Evolutionary conservation across 2,888 invertebrate genomes (phyloP).

Genomic region (Leuctra nigra): DNA sequence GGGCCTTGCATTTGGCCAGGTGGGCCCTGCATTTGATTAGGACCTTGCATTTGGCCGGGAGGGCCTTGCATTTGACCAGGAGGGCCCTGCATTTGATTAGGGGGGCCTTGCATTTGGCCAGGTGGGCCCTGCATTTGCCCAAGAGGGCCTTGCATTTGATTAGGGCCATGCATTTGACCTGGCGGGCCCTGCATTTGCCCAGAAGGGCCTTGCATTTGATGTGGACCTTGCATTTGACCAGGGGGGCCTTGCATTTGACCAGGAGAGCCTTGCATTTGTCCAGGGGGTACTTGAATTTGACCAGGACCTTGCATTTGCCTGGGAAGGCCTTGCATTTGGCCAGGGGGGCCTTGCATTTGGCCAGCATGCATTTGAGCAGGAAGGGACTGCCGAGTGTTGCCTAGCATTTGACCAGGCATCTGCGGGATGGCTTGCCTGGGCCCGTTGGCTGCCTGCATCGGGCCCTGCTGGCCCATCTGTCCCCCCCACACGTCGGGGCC

Average conservation of each 20-base stretch:
- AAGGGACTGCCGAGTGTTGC: conserved; percentile 13
- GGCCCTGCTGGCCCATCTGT: conserved; percentile 7
- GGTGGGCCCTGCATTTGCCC: conserved; percentile 21
- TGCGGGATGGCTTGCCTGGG: neutral
- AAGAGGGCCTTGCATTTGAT: conserved; percentile 6
- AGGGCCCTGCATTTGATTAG: conserved; percentile 24
- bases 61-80: conserved; percentile 20
- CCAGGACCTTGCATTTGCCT: conserved; percentile 18
- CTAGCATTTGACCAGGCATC: conserved; percentile 20
- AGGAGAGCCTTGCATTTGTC: conserved; percentile 2
- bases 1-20: conserved; percentile 19
- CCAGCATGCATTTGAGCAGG: neutral
- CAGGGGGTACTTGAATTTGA: conserved; percentile 22
- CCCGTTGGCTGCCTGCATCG: neutral
- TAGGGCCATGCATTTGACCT: neutral
- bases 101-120: conserved; percentile 22
- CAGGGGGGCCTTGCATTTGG: conserved; percentile 12
- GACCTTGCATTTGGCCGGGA: conserved; percentile 13
- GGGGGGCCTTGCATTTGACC: conserved; percentile 16
- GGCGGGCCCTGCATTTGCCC: conserved; percentile 19
- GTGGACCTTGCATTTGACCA: conserved; percentile 11
- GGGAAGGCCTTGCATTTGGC: neutral
- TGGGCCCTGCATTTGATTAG: conserved; percentile 13
- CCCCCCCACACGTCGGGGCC: conserved; percentile 4
- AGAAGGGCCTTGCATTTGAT: conserved; percentile 1